These are phyloP conservation scores for Caracal caracal DNA, from an alignment of 2,113 vertebrate species.

Conservation along the genomic window DNA sequence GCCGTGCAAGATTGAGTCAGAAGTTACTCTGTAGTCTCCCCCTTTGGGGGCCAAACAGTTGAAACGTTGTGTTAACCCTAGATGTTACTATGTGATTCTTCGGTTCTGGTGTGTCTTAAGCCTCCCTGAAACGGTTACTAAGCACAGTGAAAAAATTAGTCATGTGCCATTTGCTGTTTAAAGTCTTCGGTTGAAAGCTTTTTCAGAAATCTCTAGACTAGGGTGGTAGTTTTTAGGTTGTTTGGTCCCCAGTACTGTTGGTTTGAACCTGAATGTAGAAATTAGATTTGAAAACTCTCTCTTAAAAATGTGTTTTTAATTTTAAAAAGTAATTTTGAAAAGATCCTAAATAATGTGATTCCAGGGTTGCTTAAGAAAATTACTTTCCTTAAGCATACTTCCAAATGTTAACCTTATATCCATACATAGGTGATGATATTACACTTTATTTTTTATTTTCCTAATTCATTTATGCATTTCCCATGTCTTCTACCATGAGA, in stretches of 20 bases:
- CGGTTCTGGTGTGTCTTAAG: background rate
- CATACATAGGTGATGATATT: background rate
- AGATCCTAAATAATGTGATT: background rate
- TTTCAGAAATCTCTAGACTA: background rate
- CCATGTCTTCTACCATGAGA: background rate
- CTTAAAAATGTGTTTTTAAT: constrained; percentile 17
- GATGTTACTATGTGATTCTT: background rate
- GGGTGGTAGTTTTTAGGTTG: background rate
- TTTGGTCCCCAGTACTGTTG: background rate
- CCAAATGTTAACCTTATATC: background rate
- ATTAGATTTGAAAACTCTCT: background rate
- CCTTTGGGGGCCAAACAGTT: background rate
- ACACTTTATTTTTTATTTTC: background rate
- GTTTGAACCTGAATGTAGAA: background rate
- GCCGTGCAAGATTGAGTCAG: background rate
- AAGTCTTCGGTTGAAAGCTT: background rate
- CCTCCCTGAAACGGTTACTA: background rate
- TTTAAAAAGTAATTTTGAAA: constrained; percentile 40
- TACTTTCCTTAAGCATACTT: background rate
- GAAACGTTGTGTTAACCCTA: background rate
- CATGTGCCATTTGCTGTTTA: background rate
- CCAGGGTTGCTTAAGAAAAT: background rate
- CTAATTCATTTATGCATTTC: background rate
- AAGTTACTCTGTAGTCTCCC: background rate
- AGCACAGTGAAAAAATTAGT: background rate